Percentiles rank a stretch among this genome's conserved stretches.
These are phyloP conservation scores for Asteroscopus sphinx DNA, from an alignment of 2,888 invertebrate genomes.

Conservation along the genomic window DNA sequence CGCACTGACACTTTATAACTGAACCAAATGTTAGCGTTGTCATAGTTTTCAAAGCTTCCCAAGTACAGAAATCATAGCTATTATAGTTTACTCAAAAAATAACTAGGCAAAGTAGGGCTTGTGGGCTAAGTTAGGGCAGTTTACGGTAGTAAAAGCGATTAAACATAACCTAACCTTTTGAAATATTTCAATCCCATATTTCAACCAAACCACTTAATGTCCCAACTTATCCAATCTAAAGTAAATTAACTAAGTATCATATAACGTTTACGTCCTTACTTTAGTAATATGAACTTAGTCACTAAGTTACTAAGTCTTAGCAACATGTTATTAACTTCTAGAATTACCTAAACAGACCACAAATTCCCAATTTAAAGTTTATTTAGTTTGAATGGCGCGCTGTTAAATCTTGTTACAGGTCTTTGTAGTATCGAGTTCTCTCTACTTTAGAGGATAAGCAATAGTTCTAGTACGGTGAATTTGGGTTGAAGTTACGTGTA, in stretches of 20 bases:
- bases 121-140: too few species aligned
- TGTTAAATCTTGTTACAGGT: conserved; percentile 25
- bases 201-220: conserved; percentile 15
- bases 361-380: conserved; percentile 47
- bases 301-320: too few species aligned
- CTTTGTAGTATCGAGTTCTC: conserved; percentile 27
- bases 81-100: too few species aligned
- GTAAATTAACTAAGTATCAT: conserved; percentile 18
- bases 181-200: conserved; percentile 11
- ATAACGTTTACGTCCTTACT: conserved; percentile 10
- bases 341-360: conserved; percentile 30
- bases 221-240: conserved; percentile 44
- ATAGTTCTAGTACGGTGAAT: conserved; percentile 8
- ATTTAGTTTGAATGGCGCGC: neutral
- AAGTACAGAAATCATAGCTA: too few species aligned
- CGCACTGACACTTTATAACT: too few species aligned
- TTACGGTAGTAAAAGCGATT: too few species aligned
- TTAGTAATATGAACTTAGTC: too few species aligned
- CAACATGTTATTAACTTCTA: conserved; percentile 22
- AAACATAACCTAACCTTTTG: neutral
- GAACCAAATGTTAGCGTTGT: too few species aligned
- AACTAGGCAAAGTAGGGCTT: too few species aligned
- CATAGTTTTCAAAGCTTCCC: too few species aligned
- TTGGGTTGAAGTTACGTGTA: neutral
- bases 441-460: conserved; percentile 2